Base-by-base conservation (phyloP, 2,113 vertebrate species). In the Oncorhynchus mykiss region DNA sequence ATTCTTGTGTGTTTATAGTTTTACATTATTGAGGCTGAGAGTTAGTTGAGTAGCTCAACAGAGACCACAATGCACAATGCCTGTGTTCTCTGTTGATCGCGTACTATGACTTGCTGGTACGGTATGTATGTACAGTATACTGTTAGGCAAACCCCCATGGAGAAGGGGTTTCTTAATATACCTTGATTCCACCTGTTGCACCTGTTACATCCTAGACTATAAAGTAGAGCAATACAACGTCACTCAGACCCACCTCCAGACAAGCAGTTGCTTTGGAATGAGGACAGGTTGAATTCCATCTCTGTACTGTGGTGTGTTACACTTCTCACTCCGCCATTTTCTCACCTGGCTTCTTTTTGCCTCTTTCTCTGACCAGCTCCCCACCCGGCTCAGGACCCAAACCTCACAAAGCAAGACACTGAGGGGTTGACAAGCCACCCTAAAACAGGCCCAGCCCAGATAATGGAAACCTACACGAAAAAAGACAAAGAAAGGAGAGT, bases 381-480 rank as follows among this genome's bases (percentile, higher is more conserved):
- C 27, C 68, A 67, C 29, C 60, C 84, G 24, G 80, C 76, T 70
- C 73, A 83, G 14, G 85, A 90, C 20, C 39, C 57, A 7, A 87
- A 80, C 24, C 83, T 78, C 8, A 77, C 70, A 0, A 87, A 85
- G 57, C 84, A 85, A 3, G 85, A 87, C 48, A 87, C 87, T 0
- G 89, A 92, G 74, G 91, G 89, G 70, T 85, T 80, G 64, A 91
- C 84, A 70, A 85, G 85, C 73, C 87, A 88, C 31, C 81, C 67
- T 48, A 85, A 84, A 48, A 82, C 70, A 0, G 88, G 87, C 6
- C 60, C 27, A 45, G 18, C 25, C 1, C 78, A 73, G 66, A 88
- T 74, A 78, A 88, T 81, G 80, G 85, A 83, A 59, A 82, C 89
- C 60, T 84, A 88, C 5, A 78, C 24, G 1, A 90, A 83, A 80